These are phyloP conservation scores for Chunga burmeisteri DNA, from an alignment of 2,113 vertebrate species.

Conservation along the genomic window DNA sequence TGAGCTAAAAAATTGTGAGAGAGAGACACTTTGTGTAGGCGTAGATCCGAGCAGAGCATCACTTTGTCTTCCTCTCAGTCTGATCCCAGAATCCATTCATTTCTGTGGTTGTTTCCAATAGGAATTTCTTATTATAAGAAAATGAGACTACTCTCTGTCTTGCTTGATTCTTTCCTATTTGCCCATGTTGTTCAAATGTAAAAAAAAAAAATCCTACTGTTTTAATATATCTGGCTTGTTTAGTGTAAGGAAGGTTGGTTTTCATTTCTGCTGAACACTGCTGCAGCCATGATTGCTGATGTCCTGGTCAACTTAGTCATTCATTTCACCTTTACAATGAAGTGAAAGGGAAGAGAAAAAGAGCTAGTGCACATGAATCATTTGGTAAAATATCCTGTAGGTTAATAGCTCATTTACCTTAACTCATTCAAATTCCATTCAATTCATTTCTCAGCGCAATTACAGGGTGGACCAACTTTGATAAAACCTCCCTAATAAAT, in stretches of 20 bases:
- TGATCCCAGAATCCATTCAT: neutral
- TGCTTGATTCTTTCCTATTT: neutral
- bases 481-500: neutral
- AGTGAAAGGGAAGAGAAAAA: neutral
- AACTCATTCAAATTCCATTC: neutral
- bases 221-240: neutral
- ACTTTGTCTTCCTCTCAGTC: neutral
- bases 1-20: neutral
- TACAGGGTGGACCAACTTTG: neutral
- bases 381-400: neutral
- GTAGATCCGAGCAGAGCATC: neutral
- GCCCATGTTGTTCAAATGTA: neutral
- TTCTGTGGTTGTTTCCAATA: neutral
- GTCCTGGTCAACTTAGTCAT: neutral
- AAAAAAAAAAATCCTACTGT: neutral
- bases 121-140: neutral
- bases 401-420: constrained; percentile 15
- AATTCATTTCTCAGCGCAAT: neutral
- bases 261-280: neutral
- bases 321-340: neutral
- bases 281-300: neutral
- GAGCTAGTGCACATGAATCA: neutral
- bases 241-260: neutral
- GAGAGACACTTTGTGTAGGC: neutral
- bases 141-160: neutral